Evolutionary conservation across 2,888 invertebrate genomes (phyloP).

Genomic region (Pecten maximus): DNA sequence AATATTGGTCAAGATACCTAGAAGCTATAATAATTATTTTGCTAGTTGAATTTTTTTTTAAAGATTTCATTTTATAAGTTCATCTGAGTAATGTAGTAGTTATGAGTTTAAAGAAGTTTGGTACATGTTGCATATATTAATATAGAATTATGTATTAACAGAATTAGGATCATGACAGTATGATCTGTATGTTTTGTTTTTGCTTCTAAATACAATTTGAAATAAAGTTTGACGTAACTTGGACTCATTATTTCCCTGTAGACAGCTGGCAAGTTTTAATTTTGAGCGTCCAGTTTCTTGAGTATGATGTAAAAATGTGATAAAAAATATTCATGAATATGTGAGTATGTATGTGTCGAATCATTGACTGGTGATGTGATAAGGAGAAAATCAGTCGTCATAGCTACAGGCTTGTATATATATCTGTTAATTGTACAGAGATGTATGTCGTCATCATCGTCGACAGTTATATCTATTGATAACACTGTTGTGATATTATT

Average conservation of each 20-base stretch:
- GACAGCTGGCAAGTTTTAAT: neutral
- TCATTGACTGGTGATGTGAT: constrained; percentile 6
- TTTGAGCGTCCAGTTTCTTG: neutral
- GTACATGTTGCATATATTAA: no score
- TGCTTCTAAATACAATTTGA: no score
- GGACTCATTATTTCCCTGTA: neutral
- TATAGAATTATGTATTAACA: no score
- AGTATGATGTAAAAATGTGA: neutral
- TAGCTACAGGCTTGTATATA: neutral
- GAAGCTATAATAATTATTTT: no score
- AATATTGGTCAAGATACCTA: no score
- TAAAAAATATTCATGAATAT: neutral
- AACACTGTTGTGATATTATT: constrained; percentile 20
- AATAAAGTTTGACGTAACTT: no score
- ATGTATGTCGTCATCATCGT: neutral
- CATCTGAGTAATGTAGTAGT: no score
- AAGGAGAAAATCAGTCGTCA: constrained; percentile 15
- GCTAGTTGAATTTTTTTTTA: no score
- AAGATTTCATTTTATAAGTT: no score
- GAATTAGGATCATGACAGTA: neutral
- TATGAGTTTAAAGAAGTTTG: no score
- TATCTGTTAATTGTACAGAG: neutral
- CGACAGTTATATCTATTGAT: neutral
- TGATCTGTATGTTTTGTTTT: neutral
- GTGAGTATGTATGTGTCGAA: neutral